These are phyloP conservation scores for Alfaro cultratus DNA, from an alignment of 2,797 vertebrate species.

Conservation along the genomic window DNA sequence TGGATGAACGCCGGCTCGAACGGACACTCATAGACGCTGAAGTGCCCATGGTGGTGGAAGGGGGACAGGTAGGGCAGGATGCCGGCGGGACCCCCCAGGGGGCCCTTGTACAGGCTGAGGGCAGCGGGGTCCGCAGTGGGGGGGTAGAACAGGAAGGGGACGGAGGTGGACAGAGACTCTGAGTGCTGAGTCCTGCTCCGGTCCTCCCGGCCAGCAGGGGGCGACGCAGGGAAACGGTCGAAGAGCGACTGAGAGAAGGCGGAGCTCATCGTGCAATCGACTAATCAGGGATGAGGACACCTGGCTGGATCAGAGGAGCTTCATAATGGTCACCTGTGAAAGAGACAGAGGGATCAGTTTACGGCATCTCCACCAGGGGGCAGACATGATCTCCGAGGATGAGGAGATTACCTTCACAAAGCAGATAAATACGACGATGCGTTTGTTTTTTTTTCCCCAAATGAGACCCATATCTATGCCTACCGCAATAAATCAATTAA, in stretches of 20 bases:
- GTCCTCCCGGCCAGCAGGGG: slow-evolving; percentile 69
- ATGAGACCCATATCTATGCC: too few relatives aligned
- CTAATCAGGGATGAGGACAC: slow-evolving; percentile 1
- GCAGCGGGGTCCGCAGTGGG: slow-evolving; percentile 57
- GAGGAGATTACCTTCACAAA: neutral
- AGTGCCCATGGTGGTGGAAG: slow-evolving; percentile 75
- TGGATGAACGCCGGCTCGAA: slow-evolving; percentile 90
- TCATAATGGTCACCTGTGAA: slow-evolving; percentile 14
- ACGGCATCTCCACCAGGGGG: neutral
- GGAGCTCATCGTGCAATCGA: slow-evolving; percentile 71
- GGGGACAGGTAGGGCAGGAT: slow-evolving; percentile 79
- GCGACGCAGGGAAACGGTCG: slow-evolving; percentile 66
- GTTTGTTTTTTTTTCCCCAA: too few relatives aligned
- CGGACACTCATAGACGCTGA: slow-evolving; percentile 78
- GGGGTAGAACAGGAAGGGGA: slow-evolving; percentile 80
- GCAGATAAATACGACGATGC: too few relatives aligned
- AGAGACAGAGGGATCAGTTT: neutral
- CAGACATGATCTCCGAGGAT: neutral
- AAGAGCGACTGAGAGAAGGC: slow-evolving; percentile 69
- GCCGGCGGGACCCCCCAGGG: slow-evolving; percentile 60
- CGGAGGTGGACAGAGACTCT: slow-evolving; percentile 34
- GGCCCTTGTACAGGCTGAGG: slow-evolving; percentile 63
- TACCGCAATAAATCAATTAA: too few relatives aligned
- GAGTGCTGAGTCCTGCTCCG: slow-evolving; percentile 26
- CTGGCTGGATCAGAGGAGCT: slow-evolving; percentile 1